Conservation (phyloP, 37 sponge, comb jelly and placozoan genomes). For the Haliclona indistincta region DNA sequence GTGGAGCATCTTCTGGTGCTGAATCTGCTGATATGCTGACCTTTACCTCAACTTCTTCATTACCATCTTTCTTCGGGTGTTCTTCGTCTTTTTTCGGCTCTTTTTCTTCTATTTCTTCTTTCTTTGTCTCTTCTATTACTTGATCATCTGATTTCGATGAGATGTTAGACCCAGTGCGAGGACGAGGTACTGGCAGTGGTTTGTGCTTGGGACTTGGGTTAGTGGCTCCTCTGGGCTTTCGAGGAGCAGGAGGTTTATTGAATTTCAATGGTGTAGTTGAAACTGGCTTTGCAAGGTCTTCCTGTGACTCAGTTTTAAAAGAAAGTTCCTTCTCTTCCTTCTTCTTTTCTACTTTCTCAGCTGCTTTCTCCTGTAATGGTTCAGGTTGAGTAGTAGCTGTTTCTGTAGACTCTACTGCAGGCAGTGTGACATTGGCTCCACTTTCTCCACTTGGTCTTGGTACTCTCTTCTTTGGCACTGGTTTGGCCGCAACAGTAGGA, state of each 20-base stretch:
- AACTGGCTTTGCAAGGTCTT: no score
- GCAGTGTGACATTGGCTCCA: neutral
- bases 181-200: neutral
- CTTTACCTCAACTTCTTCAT: no score
- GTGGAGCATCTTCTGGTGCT: no score
- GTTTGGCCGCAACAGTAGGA: no score
- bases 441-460: neutral
- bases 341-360: neutral
- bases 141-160: neutral
- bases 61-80: no score
- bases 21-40: no score
- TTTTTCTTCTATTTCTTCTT: neutral
- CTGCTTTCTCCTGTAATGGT: slow-evolving; percentile 1
- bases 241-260: neutral
- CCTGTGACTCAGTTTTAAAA: neutral
- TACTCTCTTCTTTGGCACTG: neutral
- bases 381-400: neutral
- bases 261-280: neutral
- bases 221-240: neutral
- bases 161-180: no score
- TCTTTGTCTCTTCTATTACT: neutral
- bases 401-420: neutral
- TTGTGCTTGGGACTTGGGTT: neutral
- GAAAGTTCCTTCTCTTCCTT: neutral
- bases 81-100: neutral